Conservation (phyloP, 2,113 vertebrate species). For the Isichthys henryi region DNA sequence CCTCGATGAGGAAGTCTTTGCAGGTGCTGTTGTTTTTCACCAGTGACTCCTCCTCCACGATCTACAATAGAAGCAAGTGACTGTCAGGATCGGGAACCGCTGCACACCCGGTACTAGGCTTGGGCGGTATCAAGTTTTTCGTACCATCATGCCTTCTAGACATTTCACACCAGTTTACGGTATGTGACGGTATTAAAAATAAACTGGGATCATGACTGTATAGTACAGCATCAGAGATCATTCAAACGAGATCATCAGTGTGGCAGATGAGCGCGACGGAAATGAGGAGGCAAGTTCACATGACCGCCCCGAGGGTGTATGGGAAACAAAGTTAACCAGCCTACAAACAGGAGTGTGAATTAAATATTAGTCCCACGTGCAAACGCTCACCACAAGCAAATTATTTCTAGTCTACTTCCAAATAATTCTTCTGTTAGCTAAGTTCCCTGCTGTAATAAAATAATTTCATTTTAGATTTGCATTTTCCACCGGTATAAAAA, state of each 20-base stretch:
- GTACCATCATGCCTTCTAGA: background rate
- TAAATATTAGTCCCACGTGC: background rate
- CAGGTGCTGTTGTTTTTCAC: conserved; percentile 98
- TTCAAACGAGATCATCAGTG: background rate
- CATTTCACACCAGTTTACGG: background rate
- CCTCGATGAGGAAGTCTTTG: conserved; percentile 95
- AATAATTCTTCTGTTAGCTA: background rate
- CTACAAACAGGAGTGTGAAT: too few relatives aligned
- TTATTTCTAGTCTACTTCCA: background rate
- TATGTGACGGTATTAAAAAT: background rate
- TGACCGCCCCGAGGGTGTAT: background rate
- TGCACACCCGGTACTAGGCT: background rate
- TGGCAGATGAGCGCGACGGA: background rate
- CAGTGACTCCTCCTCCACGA: conserved; percentile 89
- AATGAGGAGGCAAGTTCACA: background rate
- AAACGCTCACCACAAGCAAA: background rate
- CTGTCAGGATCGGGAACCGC: background rate
- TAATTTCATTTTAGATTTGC: background rate
- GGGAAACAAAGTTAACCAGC: too few relatives aligned
- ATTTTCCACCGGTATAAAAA: background rate
- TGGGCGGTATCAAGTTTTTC: background rate
- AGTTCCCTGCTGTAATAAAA: background rate
- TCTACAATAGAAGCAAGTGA: conserved; percentile 51
- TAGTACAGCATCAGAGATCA: background rate
- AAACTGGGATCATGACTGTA: background rate